Evolutionary conservation across 2,888 invertebrate species (phyloP).

Genomic region (Seladonia tumulorum): DNA sequence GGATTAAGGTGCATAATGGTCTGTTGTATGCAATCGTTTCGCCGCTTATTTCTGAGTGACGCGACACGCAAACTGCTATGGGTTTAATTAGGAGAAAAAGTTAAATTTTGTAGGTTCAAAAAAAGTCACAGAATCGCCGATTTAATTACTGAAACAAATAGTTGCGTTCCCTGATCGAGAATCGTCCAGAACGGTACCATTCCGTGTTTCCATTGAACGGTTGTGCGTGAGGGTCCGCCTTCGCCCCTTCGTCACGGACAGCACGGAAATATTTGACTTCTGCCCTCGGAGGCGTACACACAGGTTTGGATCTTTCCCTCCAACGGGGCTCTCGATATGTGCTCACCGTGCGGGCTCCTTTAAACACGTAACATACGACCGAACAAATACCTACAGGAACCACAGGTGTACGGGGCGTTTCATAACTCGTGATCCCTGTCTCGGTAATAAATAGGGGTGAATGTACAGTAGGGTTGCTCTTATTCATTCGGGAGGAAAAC

Average conservation of each 20-base stretch:
- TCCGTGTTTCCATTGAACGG: slow-evolving; percentile 6
- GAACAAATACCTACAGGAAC: slow-evolving; percentile 51
- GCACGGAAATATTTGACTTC: slow-evolving; percentile 80
- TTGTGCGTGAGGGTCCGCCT: slow-evolving; percentile 54
- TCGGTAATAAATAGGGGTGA: background rate
- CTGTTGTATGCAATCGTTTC: too few relatives aligned
- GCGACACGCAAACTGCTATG: background rate
- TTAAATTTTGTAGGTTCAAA: too few relatives aligned
- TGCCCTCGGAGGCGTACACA: slow-evolving; percentile 72
- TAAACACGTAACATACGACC: slow-evolving; percentile 47
- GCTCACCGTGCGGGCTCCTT: slow-evolving; percentile 39
- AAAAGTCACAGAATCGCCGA: background rate
- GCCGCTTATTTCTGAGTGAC: too few relatives aligned
- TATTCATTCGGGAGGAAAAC: background rate
- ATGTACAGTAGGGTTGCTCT: background rate
- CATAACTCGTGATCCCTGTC: background rate
- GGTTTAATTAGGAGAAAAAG: too few relatives aligned
- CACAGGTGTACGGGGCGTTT: slow-evolving; percentile 28
- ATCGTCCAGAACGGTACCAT: background rate
- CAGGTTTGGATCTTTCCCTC: slow-evolving; percentile 55
- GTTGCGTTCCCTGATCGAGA: background rate
- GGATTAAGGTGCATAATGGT: too few relatives aligned
- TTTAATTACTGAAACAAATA: background rate
- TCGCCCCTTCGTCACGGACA: slow-evolving; percentile 46
- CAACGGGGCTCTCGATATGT: slow-evolving; percentile 11